phyloP scores from a whole-genome alignment of 2,888 invertebrate species.

The Chirona hameri region DNA sequence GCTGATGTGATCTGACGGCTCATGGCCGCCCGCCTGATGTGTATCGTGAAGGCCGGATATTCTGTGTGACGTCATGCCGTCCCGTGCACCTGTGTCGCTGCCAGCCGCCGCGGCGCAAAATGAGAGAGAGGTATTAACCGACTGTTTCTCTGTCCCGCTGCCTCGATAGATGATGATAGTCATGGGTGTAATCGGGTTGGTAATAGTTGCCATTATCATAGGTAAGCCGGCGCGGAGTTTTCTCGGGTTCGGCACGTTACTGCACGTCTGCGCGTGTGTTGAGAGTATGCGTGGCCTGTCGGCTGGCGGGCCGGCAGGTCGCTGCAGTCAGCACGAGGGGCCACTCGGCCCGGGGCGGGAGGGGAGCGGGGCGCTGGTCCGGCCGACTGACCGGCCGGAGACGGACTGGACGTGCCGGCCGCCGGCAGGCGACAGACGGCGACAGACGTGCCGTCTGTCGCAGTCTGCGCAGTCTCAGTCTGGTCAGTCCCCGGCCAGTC shows the following conservation, averaged over 20 bases:
- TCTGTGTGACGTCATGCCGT: not conserved
- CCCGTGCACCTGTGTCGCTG: no score
- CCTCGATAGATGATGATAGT: conserved; percentile 28
- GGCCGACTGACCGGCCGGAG: no score
- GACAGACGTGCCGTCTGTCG: no score
- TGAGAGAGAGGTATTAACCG: no score
- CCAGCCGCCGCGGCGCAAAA: no score
- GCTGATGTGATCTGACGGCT: not conserved
- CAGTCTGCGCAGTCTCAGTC: no score
- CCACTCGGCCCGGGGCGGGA: not conserved
- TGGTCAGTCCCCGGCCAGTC: no score
- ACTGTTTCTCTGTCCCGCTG: not conserved
- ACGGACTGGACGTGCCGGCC: no score
- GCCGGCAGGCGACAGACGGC: no score
- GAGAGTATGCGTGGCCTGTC: not conserved
- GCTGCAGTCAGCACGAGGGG: not conserved
- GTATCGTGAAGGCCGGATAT: not conserved
- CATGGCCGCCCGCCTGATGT: not conserved
- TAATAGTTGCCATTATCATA: conserved; percentile 26
- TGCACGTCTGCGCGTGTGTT: not conserved
- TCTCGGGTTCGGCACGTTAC: not conserved
- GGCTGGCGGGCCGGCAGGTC: not conserved
- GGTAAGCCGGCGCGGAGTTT: not conserved
- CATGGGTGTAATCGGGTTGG: conserved; percentile 25
- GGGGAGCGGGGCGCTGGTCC: not conserved